phyloP scores from a whole-genome alignment of 2,113 vertebrate species.

The Cinclus mexicanus region DNA sequence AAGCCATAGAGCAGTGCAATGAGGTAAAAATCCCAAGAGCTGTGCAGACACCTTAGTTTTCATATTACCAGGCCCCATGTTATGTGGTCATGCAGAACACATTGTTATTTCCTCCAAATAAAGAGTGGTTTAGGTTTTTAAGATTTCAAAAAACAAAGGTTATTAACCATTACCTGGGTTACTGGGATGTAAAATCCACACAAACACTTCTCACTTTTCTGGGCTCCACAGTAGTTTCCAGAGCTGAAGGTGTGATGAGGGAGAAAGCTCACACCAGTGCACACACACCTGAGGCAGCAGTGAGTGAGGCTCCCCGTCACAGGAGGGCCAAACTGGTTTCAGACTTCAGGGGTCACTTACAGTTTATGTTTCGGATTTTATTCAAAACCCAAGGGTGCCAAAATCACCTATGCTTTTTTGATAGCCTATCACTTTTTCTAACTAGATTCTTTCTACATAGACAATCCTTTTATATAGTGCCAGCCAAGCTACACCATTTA shows the following conservation, averaged over 20 bases:
- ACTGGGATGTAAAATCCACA: neutral
- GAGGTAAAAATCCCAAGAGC: neutral
- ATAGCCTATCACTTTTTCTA: neutral
- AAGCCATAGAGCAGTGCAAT: neutral
- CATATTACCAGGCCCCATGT: neutral
- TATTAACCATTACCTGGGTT: neutral
- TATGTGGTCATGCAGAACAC: neutral
- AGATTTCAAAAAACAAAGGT: neutral
- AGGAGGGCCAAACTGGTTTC: neutral
- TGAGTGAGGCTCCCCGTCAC: rapidly evolving
- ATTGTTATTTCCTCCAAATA: neutral
- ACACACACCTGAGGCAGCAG: neutral
- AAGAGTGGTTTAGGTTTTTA: rapidly evolving
- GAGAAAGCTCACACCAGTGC: neutral
- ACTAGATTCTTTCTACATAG: rapidly evolving
- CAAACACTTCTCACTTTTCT: neutral
- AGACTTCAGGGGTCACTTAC: neutral
- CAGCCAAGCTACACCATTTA: neutral
- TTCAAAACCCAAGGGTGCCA: neutral
- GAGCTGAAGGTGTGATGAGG: rapidly evolving
- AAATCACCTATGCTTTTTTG: neutral
- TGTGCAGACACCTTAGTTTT: neutral
- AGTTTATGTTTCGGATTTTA: neutral
- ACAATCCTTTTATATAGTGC: neutral
- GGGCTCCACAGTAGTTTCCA: neutral